Base-by-base conservation (phyloP, 2,113 vertebrate species). In the Spea bombifrons region DNA sequence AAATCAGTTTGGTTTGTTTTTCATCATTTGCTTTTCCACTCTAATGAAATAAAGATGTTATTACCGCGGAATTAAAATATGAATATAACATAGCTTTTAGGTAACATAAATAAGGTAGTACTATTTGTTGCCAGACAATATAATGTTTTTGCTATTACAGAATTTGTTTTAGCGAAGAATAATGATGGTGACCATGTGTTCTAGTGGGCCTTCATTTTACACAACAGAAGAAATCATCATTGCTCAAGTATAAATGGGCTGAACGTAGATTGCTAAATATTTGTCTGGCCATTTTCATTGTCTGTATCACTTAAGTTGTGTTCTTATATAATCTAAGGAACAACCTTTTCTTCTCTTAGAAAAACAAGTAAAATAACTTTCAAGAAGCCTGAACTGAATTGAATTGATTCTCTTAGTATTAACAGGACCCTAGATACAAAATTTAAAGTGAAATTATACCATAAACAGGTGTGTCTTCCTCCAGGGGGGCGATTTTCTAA, bases 131-230 rank as follows among this genome's bases (percentile, higher is more conserved):
- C 46, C 75, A 66, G 30, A 74, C 50, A 67, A 66, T 57, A 17
- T 73, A 49, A 57, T 17, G 50, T 47, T 68, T 74, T 16, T n/a
- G n/a, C 17, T 53, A 13, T 45, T 48, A 8, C 16, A 17, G 61
- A 65, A 70, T 79, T 66, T 66, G 12, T 66, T 43, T 13, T 65
- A 44, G 16, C 52, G 55, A 52, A 49, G 44, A 68, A 80, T 68
- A 80, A 80, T 80, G 70, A 68, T 55, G 66, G 71, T 61, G 53
- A 64, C 64, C 78, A 80, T 80, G 53, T 80, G 78, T 80, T 80
- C 43, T 80, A 80, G 71, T 73, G 78, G 78, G 49, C 57, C 15
- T 45, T 80, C 70, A 80, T 80, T 80, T 80, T 12, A 46, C 61
- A 57, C 64, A 80, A 73, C 78, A 74, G 50, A 57, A 68, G 71